Percentiles rank a stretch among this genome's conserved stretches.
Conservation (phyloP, 2,797 vertebrate genomes). For the Hyperoplus immaculatus region DNA sequence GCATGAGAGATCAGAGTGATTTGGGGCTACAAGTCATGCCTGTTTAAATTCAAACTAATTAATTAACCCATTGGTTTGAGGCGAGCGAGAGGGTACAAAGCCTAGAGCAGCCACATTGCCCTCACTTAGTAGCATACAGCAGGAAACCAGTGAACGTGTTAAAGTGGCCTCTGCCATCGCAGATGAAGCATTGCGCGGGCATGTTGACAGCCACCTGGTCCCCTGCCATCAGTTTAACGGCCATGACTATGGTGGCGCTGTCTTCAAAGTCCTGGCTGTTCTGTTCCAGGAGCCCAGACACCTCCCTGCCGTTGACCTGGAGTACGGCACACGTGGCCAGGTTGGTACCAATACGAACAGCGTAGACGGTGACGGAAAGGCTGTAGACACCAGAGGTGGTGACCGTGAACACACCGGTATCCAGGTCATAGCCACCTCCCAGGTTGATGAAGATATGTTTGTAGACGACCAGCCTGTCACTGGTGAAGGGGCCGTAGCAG, state of each 20-base stretch:
- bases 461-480: slow-evolving; percentile 48
- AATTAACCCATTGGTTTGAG: neutral
- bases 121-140: slow-evolving; percentile 70
- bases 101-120: neutral
- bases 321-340: slow-evolving; percentile 65
- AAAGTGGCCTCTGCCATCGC: slow-evolving; percentile 73
- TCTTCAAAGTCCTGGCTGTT: slow-evolving; percentile 77
- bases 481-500: slow-evolving; percentile 51
- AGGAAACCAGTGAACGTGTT: slow-evolving; percentile 85
- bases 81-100: neutral
- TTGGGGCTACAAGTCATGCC: slow-evolving; percentile 10
- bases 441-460: slow-evolving; percentile 74
- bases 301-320: slow-evolving; percentile 48
- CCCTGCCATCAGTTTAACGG: slow-evolving; percentile 62
- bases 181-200: slow-evolving; percentile 64
- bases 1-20: neutral
- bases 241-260: slow-evolving; percentile 64
- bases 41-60: slow-evolving; percentile 14
- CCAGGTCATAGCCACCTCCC: slow-evolving; percentile 61
- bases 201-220: slow-evolving; percentile 71
- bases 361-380: slow-evolving; percentile 75
- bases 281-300: slow-evolving; percentile 45
- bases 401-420: slow-evolving; percentile 69
- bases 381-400: slow-evolving; percentile 80
- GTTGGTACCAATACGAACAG: neutral